Conservation (phyloP, 2,113 vertebrate species). For the Grus americana region DNA sequence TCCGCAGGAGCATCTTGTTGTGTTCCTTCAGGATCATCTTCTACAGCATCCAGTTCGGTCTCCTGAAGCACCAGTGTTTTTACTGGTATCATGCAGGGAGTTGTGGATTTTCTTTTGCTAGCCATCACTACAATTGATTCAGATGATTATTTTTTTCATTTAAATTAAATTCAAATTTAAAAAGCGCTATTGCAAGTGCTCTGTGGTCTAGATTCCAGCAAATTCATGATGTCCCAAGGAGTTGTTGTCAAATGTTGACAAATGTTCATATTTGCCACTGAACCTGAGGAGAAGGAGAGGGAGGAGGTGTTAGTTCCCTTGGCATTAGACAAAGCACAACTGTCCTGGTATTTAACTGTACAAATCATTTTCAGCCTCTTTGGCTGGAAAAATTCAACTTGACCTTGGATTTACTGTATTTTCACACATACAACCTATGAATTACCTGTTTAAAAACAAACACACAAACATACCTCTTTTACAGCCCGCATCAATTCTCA, state of each 20-base stretch:
- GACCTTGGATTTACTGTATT: not conserved
- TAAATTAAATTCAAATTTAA: slow-evolving; percentile 1
- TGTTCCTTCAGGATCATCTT: slow-evolving; percentile 48
- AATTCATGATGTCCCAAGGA: slow-evolving; percentile 66
- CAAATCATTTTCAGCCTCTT: not conserved
- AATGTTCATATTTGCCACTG: slow-evolving; percentile 73
- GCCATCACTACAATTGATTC: slow-evolving; percentile 80
- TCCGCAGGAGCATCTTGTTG: slow-evolving; percentile 65
- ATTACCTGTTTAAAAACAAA: not conserved
- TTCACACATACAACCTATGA: not conserved
- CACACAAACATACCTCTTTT: not conserved
- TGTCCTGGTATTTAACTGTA: not conserved
- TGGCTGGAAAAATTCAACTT: not conserved
- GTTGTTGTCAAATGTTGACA: slow-evolving; percentile 57
- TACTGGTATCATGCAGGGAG: slow-evolving; percentile 96
- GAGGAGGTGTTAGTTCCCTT: slow-evolving; percentile 27
- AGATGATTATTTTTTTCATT: slow-evolving; percentile 27
- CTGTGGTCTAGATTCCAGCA: slow-evolving; percentile 44
- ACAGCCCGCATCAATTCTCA: not conserved
- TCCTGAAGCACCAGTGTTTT: slow-evolving; percentile 84
- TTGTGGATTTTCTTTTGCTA: slow-evolving; percentile 97
- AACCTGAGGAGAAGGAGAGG: slow-evolving; percentile 71
- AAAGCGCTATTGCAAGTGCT: slow-evolving; percentile 64
- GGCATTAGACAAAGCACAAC: not conserved
- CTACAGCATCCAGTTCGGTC: slow-evolving; percentile 65